Conservation (phyloP, 2,888 invertebrate genomes). For the Meteorus colon region DNA sequence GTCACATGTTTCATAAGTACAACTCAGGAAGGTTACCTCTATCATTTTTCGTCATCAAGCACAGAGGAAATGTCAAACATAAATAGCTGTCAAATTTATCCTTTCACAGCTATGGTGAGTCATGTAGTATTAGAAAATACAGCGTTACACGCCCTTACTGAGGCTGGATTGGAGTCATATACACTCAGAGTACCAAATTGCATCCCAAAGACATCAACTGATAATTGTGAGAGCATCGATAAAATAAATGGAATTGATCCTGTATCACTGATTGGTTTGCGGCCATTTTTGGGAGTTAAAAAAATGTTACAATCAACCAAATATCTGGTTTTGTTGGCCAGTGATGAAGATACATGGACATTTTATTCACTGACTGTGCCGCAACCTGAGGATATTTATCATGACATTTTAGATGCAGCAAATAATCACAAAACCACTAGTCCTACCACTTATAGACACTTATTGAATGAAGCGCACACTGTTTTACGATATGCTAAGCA, state of each 20-base stretch:
- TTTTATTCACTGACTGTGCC: conserved; percentile 83
- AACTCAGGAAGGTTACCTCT: conserved; percentile 82
- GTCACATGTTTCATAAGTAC: conserved; percentile 79
- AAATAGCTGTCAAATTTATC: conserved; percentile 74
- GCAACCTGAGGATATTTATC: conserved; percentile 78
- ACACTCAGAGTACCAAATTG: conserved; percentile 79
- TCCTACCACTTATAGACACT: conserved; percentile 81
- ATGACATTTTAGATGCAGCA: conserved; percentile 82
- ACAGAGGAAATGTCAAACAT: conserved; percentile 55
- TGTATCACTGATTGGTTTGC: conserved; percentile 80
- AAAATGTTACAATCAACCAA: conserved; percentile 74
- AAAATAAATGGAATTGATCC: conserved; percentile 77
- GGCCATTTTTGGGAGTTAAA: conserved; percentile 81
- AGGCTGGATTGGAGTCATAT: conserved; percentile 85
- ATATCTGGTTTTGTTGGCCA: conserved; percentile 76
- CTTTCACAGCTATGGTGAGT: conserved; percentile 82
- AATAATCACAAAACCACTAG: conserved; percentile 79
- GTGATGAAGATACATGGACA: conserved; percentile 81
- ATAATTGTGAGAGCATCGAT: conserved; percentile 73
- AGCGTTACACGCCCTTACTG: conserved; percentile 83
- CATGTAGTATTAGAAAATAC: conserved; percentile 81
- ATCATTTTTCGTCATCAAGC: conserved; percentile 76
- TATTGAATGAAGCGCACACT: conserved; percentile 83
- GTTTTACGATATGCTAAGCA: conserved; percentile 76
- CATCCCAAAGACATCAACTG: conserved; percentile 74